These are phyloP conservation scores for Mellilla xanthometata DNA, from an alignment of 2,888 invertebrate species.

Conservation along the genomic window DNA sequence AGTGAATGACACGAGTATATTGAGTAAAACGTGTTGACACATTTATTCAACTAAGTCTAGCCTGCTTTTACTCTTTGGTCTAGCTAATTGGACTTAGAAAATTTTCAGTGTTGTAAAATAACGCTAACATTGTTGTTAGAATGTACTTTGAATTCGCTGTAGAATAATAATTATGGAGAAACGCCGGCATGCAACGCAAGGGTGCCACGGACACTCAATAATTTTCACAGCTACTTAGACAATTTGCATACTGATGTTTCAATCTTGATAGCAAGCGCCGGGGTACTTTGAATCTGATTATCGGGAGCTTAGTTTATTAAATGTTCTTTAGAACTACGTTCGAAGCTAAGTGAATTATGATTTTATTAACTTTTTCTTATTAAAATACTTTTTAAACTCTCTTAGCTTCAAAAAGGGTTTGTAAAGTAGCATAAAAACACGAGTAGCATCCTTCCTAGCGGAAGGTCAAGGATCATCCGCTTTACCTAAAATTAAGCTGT, in stretches of 20 bases:
- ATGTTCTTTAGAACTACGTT: background rate
- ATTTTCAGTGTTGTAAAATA: background rate
- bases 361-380: too few relatives aligned
- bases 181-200: constrained; percentile 4
- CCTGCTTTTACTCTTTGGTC: too few relatives aligned
- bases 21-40: too few relatives aligned
- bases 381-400: too few relatives aligned
- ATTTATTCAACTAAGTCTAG: too few relatives aligned
- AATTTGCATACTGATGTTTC: constrained; percentile 2
- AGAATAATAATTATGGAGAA: constrained; percentile 1
- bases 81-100: too few relatives aligned
- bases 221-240: background rate
- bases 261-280: background rate
- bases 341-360: too few relatives aligned
- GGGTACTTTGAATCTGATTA: background rate
- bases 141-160: background rate
- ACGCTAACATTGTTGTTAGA: background rate
- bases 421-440: too few relatives aligned
- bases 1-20: constrained; percentile 2
- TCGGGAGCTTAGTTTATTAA: background rate
- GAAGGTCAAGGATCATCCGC: too few relatives aligned
- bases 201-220: constrained; percentile 3
- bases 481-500: too few relatives aligned
- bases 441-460: too few relatives aligned
- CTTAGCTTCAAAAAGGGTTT: too few relatives aligned